Conservation (phyloP, 2,797 vertebrate species). For the Malacoraja senta region DNA sequence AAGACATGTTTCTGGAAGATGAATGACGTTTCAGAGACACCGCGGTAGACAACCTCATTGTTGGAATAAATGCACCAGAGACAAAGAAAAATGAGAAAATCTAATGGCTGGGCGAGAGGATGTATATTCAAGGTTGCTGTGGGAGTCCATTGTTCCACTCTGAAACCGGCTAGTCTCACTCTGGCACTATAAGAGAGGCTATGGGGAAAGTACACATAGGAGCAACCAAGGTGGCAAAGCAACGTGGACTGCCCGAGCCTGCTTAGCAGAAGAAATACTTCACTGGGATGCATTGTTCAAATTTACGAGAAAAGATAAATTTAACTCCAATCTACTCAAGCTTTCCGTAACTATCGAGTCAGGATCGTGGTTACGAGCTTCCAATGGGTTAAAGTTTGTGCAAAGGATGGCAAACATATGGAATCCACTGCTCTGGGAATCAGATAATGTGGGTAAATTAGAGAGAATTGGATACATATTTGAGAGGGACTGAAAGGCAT, state of each 20-base stretch:
- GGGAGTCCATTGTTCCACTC: too few relatives aligned
- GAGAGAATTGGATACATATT: constrained; percentile 22
- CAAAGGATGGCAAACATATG: background rate
- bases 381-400: background rate
- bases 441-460: constrained; percentile 26
- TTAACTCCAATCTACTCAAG: background rate
- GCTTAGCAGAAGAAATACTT: background rate
- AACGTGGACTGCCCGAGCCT: background rate
- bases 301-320: background rate
- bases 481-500: constrained; percentile 1
- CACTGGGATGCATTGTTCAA: background rate
- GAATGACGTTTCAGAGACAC: too few relatives aligned
- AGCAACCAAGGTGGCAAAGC: background rate
- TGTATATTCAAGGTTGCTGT: too few relatives aligned
- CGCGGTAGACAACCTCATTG: too few relatives aligned
- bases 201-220: background rate
- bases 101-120: too few relatives aligned
- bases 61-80: too few relatives aligned
- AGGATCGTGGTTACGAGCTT: background rate
- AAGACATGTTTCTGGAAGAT: too few relatives aligned
- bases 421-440: background rate
- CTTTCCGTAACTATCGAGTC: background rate
- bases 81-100: too few relatives aligned
- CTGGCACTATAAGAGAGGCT: background rate
- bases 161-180: too few relatives aligned